These are phyloP conservation scores for Acholoe squamosa DNA, from an alignment of 2,888 invertebrate genomes.

Conservation along the genomic window DNA sequence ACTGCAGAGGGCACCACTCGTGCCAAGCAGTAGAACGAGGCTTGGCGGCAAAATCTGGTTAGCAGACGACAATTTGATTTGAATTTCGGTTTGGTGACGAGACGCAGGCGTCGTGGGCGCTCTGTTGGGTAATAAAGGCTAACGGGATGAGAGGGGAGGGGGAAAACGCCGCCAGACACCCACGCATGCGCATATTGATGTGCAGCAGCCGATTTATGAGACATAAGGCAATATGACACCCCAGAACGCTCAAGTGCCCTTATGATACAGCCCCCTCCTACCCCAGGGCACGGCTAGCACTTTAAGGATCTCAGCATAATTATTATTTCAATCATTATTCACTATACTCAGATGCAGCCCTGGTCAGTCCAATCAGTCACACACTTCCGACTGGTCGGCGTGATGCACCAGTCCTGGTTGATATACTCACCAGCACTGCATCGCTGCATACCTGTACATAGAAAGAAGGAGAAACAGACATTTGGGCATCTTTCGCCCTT, in stretches of 20 bases:
- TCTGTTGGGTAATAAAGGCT: slow-evolving; percentile 34
- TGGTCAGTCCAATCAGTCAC: too few relatives aligned
- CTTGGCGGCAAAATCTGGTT: slow-evolving; percentile 36
- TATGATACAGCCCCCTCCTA: background rate
- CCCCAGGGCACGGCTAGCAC: background rate
- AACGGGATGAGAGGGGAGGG: slow-evolving; percentile 7
- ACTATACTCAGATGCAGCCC: too few relatives aligned
- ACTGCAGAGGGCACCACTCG: slow-evolving; percentile 19
- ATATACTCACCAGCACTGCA: too few relatives aligned
- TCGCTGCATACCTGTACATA: too few relatives aligned
- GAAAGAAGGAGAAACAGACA: too few relatives aligned
- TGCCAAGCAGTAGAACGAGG: background rate
- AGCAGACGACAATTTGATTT: slow-evolving; percentile 19
- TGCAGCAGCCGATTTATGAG: slow-evolving; percentile 38
- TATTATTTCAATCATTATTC: too few relatives aligned
- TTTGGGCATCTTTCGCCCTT: too few relatives aligned
- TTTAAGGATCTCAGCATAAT: too few relatives aligned
- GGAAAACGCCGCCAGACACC: background rate
- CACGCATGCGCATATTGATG: slow-evolving; percentile 37
- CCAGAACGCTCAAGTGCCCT: slow-evolving; percentile 1
- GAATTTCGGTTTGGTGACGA: slow-evolving; percentile 17
- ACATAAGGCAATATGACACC: slow-evolving; percentile 58
- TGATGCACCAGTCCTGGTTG: too few relatives aligned
- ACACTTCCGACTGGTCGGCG: too few relatives aligned
- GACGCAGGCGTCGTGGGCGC: background rate